phyloP scores from a whole-genome alignment of 1,140 invertebrate genomes.

The Diorhabda carinulata region DNA sequence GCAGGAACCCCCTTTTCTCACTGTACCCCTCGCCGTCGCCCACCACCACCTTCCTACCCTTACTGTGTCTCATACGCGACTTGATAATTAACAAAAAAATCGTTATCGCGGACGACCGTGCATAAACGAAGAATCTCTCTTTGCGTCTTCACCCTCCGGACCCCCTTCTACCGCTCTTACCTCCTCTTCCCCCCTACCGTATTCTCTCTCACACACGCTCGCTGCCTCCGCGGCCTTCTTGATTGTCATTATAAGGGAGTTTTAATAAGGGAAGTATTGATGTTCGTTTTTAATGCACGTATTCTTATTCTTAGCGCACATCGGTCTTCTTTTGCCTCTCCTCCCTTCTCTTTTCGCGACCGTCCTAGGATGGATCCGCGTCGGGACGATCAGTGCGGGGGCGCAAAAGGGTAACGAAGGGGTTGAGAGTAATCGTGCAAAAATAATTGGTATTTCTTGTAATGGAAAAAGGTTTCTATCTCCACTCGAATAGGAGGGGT shows the following conservation, averaged over 20 bases:
- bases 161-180: conserved; percentile 16
- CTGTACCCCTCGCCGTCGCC: conserved; percentile 11
- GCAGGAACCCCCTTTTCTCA: conserved; percentile 27
- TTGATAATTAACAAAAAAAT: conserved; percentile 52
- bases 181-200: conserved; percentile 27
- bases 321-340: conserved; percentile 22
- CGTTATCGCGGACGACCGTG: conserved; percentile 48
- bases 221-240: conserved; percentile 36
- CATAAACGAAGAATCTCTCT: conserved; percentile 46
- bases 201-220: conserved; percentile 28
- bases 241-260: conserved; percentile 50
- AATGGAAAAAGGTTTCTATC: not conserved
- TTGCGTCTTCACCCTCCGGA: conserved; percentile 12
- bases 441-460: not conserved
- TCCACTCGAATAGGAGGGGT: too few relatives aligned
- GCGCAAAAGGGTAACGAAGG: not conserved
- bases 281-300: conserved; percentile 49
- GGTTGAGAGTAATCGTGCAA: conserved; percentile 4
- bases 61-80: conserved; percentile 47
- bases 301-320: conserved; percentile 43
- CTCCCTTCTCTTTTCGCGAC: conserved; percentile 9
- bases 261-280: conserved; percentile 51
- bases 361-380: conserved; percentile 6
- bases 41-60: conserved; percentile 26
- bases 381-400: conserved; percentile 12